phyloP scores from a whole-genome alignment of 64 coral and sea anemone species.

The Catalaphyllia jardinei region DNA sequence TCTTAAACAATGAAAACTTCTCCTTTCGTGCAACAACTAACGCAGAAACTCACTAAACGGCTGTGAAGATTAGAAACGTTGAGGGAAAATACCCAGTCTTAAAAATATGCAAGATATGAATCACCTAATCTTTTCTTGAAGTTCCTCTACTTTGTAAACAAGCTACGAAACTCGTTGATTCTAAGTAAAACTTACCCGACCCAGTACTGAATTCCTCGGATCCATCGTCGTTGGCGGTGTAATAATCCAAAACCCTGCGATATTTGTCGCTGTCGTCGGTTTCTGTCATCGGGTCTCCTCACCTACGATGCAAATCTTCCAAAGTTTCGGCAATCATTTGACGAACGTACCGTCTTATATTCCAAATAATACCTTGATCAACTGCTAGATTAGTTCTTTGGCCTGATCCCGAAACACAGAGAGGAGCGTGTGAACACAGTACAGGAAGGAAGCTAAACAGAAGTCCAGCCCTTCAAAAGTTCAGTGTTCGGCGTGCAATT shows the following conservation, averaged over 20 bases:
- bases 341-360: not conserved
- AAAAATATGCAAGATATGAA: not conserved
- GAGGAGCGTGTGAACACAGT: not conserved
- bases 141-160: constrained; percentile 3
- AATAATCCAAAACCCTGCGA: not conserved
- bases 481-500: not conserved
- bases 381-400: not conserved
- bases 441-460: not conserved
- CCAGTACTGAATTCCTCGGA: not conserved
- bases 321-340: not conserved
- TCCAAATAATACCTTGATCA: constrained; percentile 1
- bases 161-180: not conserved
- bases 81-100: not conserved
- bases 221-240: not conserved
- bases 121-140: not conserved
- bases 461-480: not conserved
- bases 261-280: not conserved
- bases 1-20: no score
- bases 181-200: not conserved
- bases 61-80: no score
- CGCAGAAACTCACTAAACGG: no score
- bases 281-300: constrained; percentile 19
- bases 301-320: constrained; percentile 8
- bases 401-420: no score
- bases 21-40: no score